Evolutionary conservation across 2,113 vertebrate genomes (phyloP).

Genomic region (Leucosticte australis): DNA sequence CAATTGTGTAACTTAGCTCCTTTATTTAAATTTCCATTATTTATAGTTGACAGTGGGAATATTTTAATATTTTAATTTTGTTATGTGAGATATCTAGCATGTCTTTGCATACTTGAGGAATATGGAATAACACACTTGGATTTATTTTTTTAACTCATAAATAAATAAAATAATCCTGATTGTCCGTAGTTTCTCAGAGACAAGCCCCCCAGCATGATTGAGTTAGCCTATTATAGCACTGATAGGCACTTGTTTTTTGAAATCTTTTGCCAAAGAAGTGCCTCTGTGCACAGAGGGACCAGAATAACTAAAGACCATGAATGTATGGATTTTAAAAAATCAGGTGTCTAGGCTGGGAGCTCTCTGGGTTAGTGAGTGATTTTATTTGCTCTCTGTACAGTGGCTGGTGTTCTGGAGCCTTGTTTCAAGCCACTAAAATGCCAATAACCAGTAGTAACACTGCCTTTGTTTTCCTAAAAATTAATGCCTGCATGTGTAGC

Average conservation of each 20-base stretch:
- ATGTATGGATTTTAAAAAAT: neutral
- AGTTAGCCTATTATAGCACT: neutral
- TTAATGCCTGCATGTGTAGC: neutral
- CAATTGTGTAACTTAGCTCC: neutral
- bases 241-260: neutral
- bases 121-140: neutral
- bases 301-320: neutral
- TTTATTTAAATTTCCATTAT: neutral
- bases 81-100: neutral
- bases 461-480: neutral
- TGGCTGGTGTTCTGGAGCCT: neutral
- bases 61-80: neutral
- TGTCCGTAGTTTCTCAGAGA: neutral
- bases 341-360: neutral
- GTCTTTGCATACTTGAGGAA: neutral
- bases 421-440: neutral
- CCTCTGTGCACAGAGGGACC: neutral
- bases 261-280: neutral
- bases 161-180: neutral
- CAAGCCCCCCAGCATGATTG: neutral
- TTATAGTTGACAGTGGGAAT: neutral
- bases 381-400: neutral
- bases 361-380: neutral
- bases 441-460: neutral
- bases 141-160: neutral